phyloP scores from a whole-genome alignment of 1,140 invertebrate genomes.

The Coenobita brevimanus region DNA sequence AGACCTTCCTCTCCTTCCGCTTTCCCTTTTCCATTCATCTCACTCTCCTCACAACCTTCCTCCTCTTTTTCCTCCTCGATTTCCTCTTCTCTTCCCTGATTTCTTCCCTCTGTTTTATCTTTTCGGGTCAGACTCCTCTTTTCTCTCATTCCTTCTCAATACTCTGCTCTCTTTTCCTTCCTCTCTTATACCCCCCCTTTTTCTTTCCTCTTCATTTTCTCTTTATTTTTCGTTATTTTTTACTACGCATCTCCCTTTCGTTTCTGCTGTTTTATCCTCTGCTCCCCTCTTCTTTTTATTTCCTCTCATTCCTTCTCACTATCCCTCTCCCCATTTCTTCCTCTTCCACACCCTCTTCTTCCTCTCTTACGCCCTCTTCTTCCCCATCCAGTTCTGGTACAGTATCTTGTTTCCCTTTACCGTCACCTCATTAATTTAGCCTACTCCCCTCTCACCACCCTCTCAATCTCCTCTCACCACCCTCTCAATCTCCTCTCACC shows the following conservation, averaged over 20 bases:
- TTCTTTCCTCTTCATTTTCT: too few species aligned
- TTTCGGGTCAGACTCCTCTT: too few species aligned
- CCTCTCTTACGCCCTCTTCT: too few species aligned
- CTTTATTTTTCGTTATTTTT: neutral
- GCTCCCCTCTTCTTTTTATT: neutral
- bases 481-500: too few species aligned
- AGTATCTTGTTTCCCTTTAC: too few species aligned
- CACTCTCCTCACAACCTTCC: neutral
- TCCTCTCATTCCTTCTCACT: neutral
- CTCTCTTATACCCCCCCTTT: too few species aligned
- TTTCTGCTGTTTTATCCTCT: neutral
- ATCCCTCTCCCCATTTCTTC: neutral
- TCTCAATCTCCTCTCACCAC: too few species aligned
- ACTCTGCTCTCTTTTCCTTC: neutral
- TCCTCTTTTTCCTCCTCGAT: neutral
- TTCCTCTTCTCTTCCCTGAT: too few species aligned
- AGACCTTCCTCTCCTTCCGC: neutral
- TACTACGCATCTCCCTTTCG: neutral
- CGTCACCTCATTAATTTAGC: too few species aligned
- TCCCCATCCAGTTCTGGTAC: too few species aligned
- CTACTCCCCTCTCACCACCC: too few species aligned
- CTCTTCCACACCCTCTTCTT: neutral
- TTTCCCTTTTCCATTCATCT: neutral
- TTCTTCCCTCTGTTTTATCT: too few species aligned
- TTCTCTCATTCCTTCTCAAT: neutral